Evolutionary conservation across 2,113 vertebrate genomes (phyloP), one percentile per base, ranked within the genome.

Genomic region (Heloderma charlesbogerti): DNA sequence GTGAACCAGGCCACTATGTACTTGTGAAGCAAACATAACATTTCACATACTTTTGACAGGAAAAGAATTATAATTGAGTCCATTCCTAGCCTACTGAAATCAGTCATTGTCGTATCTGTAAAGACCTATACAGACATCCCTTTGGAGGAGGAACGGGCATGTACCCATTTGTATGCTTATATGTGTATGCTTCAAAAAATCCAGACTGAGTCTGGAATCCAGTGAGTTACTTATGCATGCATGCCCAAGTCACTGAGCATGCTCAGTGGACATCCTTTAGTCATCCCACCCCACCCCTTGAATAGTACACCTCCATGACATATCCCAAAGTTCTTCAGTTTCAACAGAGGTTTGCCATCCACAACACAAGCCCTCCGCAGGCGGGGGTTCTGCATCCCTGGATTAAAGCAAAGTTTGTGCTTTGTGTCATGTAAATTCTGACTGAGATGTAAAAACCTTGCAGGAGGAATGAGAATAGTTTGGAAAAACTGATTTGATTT

Each of bases 21-120:
- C 27, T 83, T 22, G 15, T 40, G 37, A 71, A 71, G 45, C 69
- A 86, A 86, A 3, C 72, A 16, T n/a, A 86, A 3, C 72, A 16
- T n/a, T 95, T 84, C 72, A 60, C 31, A 25, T 81, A 79, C 29
- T 15, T 89, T 74, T 89, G 51, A 88, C 13, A 78, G 51, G n/a
- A 57, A 43, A 10, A 79, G 77, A 29, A n/a, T 43, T 3, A 79
- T 29, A 48, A 37, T 27, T 29, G 67, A 37, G 6, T 82, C 4
- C 54, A 8, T 57, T 3, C 9, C 72, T n/a, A 34, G 15, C 51
- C n/a, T 29, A 40, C 12, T 40, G 48, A 74, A 86, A 72, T 25
- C 31, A 51, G n/a, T 85, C 37, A 27, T n/a, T 27, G 20, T 48
- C 71, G 18, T 45, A 72, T 22, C 18, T 37, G 6, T 74, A 86